Percentiles rank a stretch among this genome's conserved stretches.
phyloP scores from a whole-genome alignment of 2,797 vertebrate genomes.

The Sebastiscus tertius region DNA sequence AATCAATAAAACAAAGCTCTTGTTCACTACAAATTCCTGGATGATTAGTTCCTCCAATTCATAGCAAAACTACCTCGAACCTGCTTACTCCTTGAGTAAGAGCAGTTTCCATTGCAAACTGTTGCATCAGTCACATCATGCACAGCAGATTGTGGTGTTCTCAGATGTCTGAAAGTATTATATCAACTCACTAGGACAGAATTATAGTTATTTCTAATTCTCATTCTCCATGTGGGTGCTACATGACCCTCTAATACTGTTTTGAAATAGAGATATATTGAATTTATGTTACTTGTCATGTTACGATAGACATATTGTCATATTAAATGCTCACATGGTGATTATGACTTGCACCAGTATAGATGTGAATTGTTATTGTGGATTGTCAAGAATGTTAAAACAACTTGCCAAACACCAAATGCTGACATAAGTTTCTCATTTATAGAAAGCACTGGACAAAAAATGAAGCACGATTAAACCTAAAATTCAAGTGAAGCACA shows the following conservation, averaged over 20 bases:
- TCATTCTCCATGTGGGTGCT: too few species aligned
- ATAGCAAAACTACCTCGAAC: neutral
- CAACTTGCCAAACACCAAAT: neutral
- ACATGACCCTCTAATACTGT: too few species aligned
- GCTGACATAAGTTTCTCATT: neutral
- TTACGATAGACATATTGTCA: neutral
- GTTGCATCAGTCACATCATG: neutral
- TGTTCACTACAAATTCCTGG: slow-evolving; percentile 1
- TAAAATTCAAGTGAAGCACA: too few species aligned
- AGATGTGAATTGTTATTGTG: neutral
- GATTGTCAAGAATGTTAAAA: neutral
- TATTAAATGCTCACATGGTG: neutral
- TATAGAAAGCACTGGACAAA: neutral
- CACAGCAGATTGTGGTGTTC: neutral
- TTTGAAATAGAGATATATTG: too few species aligned
- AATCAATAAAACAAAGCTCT: neutral
- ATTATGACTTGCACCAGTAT: neutral
- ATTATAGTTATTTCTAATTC: neutral
- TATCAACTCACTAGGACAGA: neutral
- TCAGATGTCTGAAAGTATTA: too few species aligned
- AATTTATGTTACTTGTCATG: too few species aligned
- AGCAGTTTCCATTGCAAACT: neutral
- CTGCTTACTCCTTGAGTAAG: neutral
- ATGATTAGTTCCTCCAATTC: neutral
- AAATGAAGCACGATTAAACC: neutral